Evolutionary conservation across 2,113 vertebrate genomes (phyloP), one percentile per base, ranked within the genome.

Genomic region (Cariama cristata): DNA sequence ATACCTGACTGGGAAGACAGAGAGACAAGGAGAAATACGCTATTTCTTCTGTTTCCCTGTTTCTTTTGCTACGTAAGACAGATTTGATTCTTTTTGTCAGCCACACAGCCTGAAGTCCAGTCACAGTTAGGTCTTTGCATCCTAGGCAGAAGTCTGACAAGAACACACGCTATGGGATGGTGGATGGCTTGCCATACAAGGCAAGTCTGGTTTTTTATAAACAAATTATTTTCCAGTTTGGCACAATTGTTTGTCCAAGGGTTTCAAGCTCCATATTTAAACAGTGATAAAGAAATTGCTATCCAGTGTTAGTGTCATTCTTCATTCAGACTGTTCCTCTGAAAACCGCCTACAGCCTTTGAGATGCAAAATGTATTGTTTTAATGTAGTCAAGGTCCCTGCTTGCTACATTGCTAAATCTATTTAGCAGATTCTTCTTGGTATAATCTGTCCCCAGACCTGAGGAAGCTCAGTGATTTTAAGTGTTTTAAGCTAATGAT

Each of bases 401-500:
- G 96, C 79, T 97, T 97, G 97, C 87, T 98, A 91, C 95, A 95
- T 94, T 97, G 97, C 94, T 96, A 98, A 98, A 98, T 98, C 97
- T 98, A 98, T 98, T 98, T 98, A 98, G 98, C 96, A 97, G 98
- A 98, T 98, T 98, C 97, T 98, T 98, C 96, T 96, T 96, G 96
- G 95, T 97, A 97, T 98, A 98, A 98, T 98, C 95, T 98, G 98
- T 98, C 98, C 98, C 98, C 89, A 98, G 98, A 98, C 98, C 97
- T 96, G 82, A 97, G 95, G 97, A 98, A 98, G 97, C 49, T 80
- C 98, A 93, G 97, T 96, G 98, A 98, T 98, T 98, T 98, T 98
- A 98, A 98, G 97, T 98, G 98, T 98, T 98, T 98, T 97, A 98
- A 98, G 97, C 97, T 98, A 98, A 98, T 94, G 98, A 98, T 98